These are phyloP conservation scores for Melanchra persicariae DNA, from an alignment of 2,888 invertebrate species.

Conservation along the genomic window DNA sequence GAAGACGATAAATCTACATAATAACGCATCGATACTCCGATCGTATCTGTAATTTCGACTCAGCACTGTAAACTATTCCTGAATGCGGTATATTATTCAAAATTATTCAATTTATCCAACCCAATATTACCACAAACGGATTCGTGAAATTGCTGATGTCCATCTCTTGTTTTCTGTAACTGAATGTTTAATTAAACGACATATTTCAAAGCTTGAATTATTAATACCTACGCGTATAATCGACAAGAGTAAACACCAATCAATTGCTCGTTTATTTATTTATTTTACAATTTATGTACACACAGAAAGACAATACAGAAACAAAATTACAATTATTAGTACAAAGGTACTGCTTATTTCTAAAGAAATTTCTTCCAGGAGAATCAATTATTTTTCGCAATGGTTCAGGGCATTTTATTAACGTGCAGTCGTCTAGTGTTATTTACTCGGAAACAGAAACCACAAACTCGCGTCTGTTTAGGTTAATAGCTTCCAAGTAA, in stretches of 20 bases:
- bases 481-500: slow-evolving; percentile 53
- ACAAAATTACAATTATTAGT: no score
- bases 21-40: slow-evolving; percentile 33
- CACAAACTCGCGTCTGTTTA: slow-evolving; percentile 45
- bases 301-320: no score
- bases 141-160: slow-evolving; percentile 38
- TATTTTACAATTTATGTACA: no score
- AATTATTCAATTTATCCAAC: slow-evolving; percentile 49
- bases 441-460: slow-evolving; percentile 32
- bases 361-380: no score
- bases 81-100: slow-evolving; percentile 34
- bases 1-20: slow-evolving; percentile 31
- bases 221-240: slow-evolving; percentile 13
- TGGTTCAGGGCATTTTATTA: not conserved
- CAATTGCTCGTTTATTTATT: slow-evolving; percentile 10
- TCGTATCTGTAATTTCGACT: slow-evolving; percentile 30
- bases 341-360: no score
- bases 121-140: slow-evolving; percentile 30
- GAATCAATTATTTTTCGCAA: slow-evolving; percentile 13
- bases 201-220: slow-evolving; percentile 20
- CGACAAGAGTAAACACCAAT: slow-evolving; percentile 33
- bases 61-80: slow-evolving; percentile 27
- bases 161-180: slow-evolving; percentile 16
- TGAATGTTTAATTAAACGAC: slow-evolving; percentile 30
- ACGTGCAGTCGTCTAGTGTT: not conserved